Evolutionary conservation across 2,113 vertebrate species (phyloP).

Genomic region (Paramormyrops kingsleyae): DNA sequence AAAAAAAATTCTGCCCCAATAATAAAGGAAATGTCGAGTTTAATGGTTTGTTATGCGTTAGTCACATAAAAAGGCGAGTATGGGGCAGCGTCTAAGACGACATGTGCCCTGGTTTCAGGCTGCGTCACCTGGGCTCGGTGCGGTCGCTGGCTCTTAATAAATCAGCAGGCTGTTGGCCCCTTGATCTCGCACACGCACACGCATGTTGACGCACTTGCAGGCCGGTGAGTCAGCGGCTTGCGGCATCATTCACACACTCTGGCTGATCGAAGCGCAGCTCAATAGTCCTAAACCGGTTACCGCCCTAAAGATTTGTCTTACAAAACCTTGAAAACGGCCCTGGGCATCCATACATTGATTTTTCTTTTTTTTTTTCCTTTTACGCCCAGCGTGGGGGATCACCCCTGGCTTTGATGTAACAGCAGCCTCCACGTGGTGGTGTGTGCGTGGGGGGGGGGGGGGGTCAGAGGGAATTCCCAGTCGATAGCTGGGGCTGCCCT

Average conservation of each 20-base stretch:
- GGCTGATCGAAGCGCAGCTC: slow-evolving; percentile 93
- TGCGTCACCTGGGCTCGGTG: not conserved
- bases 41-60: not conserved
- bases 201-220: not conserved
- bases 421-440: slow-evolving; percentile 55
- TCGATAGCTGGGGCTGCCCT: slow-evolving; percentile 78
- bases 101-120: not conserved
- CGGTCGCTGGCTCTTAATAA: not conserved
- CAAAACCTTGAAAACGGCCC: slow-evolving; percentile 93
- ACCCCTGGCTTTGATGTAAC: slow-evolving; percentile 93
- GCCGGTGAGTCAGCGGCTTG: slow-evolving; percentile 79
- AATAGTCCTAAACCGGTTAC: slow-evolving; percentile 96
- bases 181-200: not conserved
- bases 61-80: not conserved
- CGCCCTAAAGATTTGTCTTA: slow-evolving; percentile 99
- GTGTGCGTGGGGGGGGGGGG: not conserved
- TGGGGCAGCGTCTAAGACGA: not conserved
- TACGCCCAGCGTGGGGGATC: slow-evolving; percentile 69
- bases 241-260: slow-evolving; percentile 76
- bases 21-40: not conserved
- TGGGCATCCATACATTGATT: slow-evolving; percentile 96
- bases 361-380: slow-evolving; percentile 63
- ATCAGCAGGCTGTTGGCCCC: not conserved
- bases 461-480: slow-evolving; percentile 65
- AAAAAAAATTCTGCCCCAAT: not conserved